Conservation (phyloP, 2,113 vertebrate species). For the Phrynosoma platyrhinos region DNA sequence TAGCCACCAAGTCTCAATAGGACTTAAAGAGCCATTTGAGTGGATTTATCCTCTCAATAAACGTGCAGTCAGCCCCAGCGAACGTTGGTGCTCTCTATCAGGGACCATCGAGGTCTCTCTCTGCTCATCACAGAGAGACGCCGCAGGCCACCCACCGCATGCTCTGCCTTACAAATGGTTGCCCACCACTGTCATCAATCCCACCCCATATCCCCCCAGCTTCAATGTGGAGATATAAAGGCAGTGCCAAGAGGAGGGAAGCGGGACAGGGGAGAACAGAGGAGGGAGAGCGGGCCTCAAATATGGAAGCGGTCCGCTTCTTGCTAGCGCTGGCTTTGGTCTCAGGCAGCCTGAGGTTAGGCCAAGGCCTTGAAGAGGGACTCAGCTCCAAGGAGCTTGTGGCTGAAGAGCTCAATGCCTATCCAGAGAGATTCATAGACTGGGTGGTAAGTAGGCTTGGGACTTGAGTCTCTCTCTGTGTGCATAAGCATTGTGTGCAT, state of each 20-base stretch:
- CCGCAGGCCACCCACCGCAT: background rate
- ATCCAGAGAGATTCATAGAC: slow-evolving; percentile 56
- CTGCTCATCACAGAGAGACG: slow-evolving; percentile 1
- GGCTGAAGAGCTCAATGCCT: slow-evolving; percentile 54
- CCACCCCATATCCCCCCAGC: background rate
- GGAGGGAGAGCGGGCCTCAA: background rate
- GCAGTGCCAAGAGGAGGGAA: background rate
- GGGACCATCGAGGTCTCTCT: slow-evolving; percentile 16
- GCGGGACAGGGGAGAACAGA: background rate
- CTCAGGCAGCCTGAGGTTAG: slow-evolving; percentile 40
- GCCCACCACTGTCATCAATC: background rate
- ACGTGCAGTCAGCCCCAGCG: background rate
- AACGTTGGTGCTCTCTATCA: background rate
- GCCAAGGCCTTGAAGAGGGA: slow-evolving; percentile 64
- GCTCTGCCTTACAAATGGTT: background rate
- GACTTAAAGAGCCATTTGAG: slow-evolving; percentile 33
- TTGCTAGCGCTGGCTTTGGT: slow-evolving; percentile 73
- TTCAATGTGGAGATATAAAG: slow-evolving; percentile 18
- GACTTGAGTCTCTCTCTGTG: too few species aligned
- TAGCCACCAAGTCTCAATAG: slow-evolving; percentile 25
- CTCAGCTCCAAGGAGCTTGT: slow-evolving; percentile 58
- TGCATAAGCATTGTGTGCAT: too few species aligned
- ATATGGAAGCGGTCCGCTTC: slow-evolving; percentile 65
- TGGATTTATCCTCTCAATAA: slow-evolving; percentile 55
- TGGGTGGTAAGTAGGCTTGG: slow-evolving; percentile 60